A percentile compares a stretch with the other conserved stretches of the same genome.
Conservation (phyloP, 2,888 invertebrate species). For the Himalopsyche kuldschensis region DNA sequence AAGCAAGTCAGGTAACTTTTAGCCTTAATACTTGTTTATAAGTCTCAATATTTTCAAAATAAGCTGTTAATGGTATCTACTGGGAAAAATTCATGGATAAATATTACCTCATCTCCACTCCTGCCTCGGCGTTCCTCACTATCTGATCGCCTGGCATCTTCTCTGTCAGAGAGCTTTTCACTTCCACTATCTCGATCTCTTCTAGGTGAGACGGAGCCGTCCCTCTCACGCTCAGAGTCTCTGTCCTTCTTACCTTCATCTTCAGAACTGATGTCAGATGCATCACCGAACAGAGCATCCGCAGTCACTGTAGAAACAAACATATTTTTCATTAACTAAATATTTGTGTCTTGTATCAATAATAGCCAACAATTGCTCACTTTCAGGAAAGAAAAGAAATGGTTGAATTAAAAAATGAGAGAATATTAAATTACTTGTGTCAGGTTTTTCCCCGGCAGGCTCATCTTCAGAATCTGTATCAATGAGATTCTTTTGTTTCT, state of each 20-base stretch:
- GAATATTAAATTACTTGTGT: slow-evolving; percentile 38
- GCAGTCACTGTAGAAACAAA: slow-evolving; percentile 62
- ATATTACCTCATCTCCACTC: slow-evolving; percentile 49
- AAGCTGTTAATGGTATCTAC: too few relatives aligned
- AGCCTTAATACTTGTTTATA: too few relatives aligned
- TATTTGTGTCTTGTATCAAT: too few relatives aligned
- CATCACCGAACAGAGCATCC: slow-evolving; percentile 89
- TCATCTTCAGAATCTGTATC: slow-evolving; percentile 72
- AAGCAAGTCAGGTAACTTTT: too few relatives aligned
- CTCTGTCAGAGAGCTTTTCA: slow-evolving; percentile 39
- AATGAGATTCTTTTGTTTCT: slow-evolving; percentile 59
- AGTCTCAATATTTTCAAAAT: background rate
- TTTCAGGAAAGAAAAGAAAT: too few relatives aligned
- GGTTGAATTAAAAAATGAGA: background rate
- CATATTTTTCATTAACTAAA: background rate
- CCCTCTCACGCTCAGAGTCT: slow-evolving; percentile 45
- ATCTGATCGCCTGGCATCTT: slow-evolving; percentile 49
- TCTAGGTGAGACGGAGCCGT: slow-evolving; percentile 38
- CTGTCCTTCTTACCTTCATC: slow-evolving; percentile 61
- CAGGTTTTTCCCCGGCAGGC: slow-evolving; percentile 49
- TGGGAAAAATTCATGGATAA: too few relatives aligned
- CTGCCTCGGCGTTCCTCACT: slow-evolving; percentile 55
- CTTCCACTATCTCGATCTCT: slow-evolving; percentile 41
- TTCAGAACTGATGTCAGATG: slow-evolving; percentile 89
- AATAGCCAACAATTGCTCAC: too few relatives aligned